Evolutionary conservation across 2,113 vertebrate species (phyloP), one percentile per base, ranked within the genome.

Genomic region (Seriola rivoliana): DNA sequence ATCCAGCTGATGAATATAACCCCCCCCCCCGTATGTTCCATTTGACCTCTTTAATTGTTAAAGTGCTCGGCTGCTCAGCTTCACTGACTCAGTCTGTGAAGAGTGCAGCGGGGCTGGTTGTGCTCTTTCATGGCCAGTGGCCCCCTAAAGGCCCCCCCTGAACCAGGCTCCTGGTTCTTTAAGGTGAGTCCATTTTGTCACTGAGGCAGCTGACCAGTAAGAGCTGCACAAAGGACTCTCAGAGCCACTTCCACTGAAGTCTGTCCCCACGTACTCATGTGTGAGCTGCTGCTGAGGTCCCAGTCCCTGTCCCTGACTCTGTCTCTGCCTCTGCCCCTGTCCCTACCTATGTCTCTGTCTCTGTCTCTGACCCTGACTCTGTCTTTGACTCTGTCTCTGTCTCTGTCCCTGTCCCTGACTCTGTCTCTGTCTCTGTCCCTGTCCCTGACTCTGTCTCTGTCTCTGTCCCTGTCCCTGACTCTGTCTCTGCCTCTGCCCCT

Each of bases 101-200:
- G 95, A 93, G 94, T 93, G 89, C 94, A 83, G 34, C 88, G 46
- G 95, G 93, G 93, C 93, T 94, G 95, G 95, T 95, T 95, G 89
- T 85, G 82, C 85, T 94, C 94, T 96, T 97, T 97, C 95, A 96
- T 90, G 91, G 58, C 85, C 79, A 82, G 88, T 71, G 94, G 91
- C 94, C 96, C 96, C 97, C 97, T 95, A 94, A 94, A 92, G 86
- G 86, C 81, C 50, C 8, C 91, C 80, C 34, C 4, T 82, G 87
- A 92, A 29, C 25, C 25, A 95, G 92, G 88, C 90, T 90, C 88
- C 70, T 25, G 54, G 91, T 91, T 91, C 94, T 96, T 96, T 94
- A 96, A 97, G 96, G 96, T 96, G 96, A 96, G 94, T 74, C 82
- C 86, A 82, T 90, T 92, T 92, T 93, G 91, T 91, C 86, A 86